phyloP scores from a whole-genome alignment of 2,888 invertebrate genomes.

The Drosophila putrida region DNA sequence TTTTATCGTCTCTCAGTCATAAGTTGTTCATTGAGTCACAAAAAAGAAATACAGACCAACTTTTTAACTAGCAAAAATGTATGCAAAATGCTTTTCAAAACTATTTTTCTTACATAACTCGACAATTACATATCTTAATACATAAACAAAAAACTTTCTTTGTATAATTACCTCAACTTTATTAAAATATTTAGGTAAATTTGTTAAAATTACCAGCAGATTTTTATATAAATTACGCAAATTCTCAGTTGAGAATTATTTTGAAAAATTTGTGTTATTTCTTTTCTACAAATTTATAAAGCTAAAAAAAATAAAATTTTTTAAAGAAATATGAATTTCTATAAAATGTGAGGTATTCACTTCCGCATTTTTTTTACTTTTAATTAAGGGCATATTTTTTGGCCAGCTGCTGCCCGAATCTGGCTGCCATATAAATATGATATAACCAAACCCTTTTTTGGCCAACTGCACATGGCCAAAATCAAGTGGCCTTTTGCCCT shows the following conservation, averaged over 20 bases:
- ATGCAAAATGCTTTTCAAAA: no score
- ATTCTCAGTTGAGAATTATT: no score
- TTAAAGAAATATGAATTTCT: not conserved
- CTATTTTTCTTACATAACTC: no score
- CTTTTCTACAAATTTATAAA: no score
- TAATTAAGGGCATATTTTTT: slow-evolving; percentile 1
- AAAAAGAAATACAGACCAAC: not conserved
- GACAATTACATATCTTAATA: no score
- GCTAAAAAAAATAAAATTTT: not conserved
- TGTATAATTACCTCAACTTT: no score
- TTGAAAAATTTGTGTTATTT: no score
- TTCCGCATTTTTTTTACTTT: not conserved
- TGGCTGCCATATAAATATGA: slow-evolving; percentile 22
- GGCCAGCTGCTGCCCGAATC: slow-evolving; percentile 10
- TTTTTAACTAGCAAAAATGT: no score
- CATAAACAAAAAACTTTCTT: no score
- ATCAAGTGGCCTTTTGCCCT: slow-evolving; percentile 56
- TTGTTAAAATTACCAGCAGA: no score
- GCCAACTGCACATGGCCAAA: slow-evolving; percentile 43
- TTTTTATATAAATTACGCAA: no score
- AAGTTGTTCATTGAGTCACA: slow-evolving; percentile 1
- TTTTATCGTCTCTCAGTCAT: slow-evolving; percentile 15
- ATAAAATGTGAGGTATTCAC: not conserved
- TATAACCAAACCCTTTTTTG: slow-evolving; percentile 34
- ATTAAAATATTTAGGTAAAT: no score